Evolutionary conservation across 1,140 invertebrate species (phyloP).

Genomic region (Sitobion miscanthi): DNA sequence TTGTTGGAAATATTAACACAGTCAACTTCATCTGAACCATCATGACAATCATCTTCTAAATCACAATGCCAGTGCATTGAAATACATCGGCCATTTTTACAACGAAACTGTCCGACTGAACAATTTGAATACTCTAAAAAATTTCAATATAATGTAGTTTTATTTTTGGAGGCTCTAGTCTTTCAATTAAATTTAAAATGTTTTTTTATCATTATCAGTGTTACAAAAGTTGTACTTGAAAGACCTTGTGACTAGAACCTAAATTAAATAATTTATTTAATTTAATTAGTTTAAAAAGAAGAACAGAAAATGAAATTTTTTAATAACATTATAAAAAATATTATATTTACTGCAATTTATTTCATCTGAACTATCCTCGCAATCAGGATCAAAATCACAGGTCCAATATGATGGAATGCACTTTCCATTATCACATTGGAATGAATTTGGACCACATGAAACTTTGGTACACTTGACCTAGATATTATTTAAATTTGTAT

Average conservation of each 20-base stretch:
- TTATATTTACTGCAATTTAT: slow-evolving; percentile 65
- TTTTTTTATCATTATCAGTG: not conserved
- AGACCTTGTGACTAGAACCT: not conserved
- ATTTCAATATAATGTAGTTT: slow-evolving; percentile 61
- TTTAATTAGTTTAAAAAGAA: not conserved
- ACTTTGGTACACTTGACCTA: slow-evolving; percentile 73
- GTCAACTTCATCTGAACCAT: slow-evolving; percentile 61
- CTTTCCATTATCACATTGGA: slow-evolving; percentile 57
- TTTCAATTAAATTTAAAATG: not conserved
- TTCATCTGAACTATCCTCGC: slow-evolving; percentile 64
- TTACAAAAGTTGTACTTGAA: not conserved
- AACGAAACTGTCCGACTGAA: slow-evolving; percentile 62
- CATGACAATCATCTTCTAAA: slow-evolving; percentile 61
- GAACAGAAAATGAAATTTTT: not conserved
- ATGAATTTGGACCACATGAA: slow-evolving; percentile 59
- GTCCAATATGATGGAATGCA: slow-evolving; percentile 57
- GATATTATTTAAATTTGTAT: not conserved
- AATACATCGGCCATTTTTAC: slow-evolving; percentile 59
- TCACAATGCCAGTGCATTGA: slow-evolving; percentile 56
- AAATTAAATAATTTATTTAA: no score
- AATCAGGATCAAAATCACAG: slow-evolving; percentile 64
- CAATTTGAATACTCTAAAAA: slow-evolving; percentile 54
- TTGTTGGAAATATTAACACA: slow-evolving; percentile 62
- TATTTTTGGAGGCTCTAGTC: not conserved
- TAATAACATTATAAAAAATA: not conserved